phyloP scores from a whole-genome alignment of 2,888 invertebrate species.

The Schrankia costaestrigalis region DNA sequence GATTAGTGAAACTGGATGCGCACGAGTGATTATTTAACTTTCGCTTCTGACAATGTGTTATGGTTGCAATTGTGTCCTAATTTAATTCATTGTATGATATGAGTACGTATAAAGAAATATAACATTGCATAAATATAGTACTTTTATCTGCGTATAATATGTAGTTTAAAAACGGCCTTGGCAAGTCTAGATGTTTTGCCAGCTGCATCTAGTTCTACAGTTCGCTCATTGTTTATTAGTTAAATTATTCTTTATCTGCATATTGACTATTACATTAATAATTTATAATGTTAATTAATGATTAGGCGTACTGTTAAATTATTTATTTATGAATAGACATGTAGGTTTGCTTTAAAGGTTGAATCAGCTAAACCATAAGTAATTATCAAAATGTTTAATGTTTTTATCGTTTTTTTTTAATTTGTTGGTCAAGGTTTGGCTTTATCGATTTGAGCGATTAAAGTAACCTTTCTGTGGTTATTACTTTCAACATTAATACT shows the following conservation, averaged over 20 bases:
- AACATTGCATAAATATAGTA: too few relatives aligned
- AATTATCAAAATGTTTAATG: too few relatives aligned
- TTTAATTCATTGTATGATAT: constrained; percentile 11
- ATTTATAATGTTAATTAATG: neutral
- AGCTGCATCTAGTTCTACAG: constrained; percentile 19
- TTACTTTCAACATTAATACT: constrained; percentile 6
- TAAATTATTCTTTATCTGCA: too few relatives aligned
- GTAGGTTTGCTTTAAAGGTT: too few relatives aligned
- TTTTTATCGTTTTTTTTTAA: neutral
- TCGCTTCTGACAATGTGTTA: constrained; percentile 48
- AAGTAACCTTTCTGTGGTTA: constrained; percentile 1
- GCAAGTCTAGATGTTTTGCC: constrained; percentile 34
- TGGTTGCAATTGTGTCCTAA: constrained; percentile 32
- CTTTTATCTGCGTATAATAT: constrained; percentile 15
- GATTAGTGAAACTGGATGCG: constrained; percentile 57
- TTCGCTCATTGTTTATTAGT: constrained; percentile 18
- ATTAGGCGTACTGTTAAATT: constrained; percentile 21
- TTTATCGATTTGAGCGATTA: too few relatives aligned
- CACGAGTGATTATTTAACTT: constrained; percentile 63
- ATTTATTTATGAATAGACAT: too few relatives aligned
- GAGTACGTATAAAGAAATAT: too few relatives aligned
- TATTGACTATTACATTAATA: too few relatives aligned
- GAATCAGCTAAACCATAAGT: too few relatives aligned
- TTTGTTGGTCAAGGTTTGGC: constrained; percentile 6
- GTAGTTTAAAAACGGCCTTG: constrained; percentile 39